Evolutionary conservation across 2,113 vertebrate genomes (phyloP).

Genomic region (Calidris pugnax): DNA sequence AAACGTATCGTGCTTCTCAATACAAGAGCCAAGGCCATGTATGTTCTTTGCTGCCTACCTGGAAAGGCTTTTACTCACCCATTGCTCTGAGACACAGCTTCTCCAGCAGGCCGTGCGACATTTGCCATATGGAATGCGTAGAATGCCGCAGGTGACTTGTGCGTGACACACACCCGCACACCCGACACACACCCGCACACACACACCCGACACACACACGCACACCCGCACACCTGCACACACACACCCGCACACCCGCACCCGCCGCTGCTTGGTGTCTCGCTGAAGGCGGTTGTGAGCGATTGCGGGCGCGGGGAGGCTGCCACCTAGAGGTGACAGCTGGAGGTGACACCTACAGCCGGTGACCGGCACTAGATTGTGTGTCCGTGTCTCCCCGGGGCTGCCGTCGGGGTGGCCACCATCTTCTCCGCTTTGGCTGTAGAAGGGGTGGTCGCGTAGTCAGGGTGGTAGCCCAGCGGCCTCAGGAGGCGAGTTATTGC

Average conservation of each 20-base stretch:
- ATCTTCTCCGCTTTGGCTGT: not conserved
- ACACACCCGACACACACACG: too few species aligned
- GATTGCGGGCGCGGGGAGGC: not conserved
- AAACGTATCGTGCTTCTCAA: not conserved
- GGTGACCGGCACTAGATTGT: not conserved
- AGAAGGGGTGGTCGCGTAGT: accelerated
- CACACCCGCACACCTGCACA: too few species aligned
- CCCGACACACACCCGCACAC: too few species aligned
- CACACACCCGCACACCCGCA: too few species aligned
- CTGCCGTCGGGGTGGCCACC: not conserved
- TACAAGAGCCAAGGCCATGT: not conserved
- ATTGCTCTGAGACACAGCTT: not conserved
- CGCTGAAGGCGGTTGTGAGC: accelerated
- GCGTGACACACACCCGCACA: too few species aligned
- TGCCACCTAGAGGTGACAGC: slow-evolving; percentile 69
- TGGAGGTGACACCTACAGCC: slow-evolving; percentile 59
- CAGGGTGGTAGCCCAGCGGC: accelerated
- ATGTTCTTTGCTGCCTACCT: not conserved
- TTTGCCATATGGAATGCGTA: not conserved
- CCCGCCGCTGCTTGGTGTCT: not conserved
- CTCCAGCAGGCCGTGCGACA: not conserved
- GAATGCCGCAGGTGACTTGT: not conserved
- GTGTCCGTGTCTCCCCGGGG: too few species aligned
- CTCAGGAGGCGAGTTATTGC: not conserved
- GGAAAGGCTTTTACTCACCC: not conserved